Evolutionary conservation across 2,113 vertebrate species (phyloP), one percentile per base, ranked within the genome.

Genomic region (Pseudorasbora parva): DNA sequence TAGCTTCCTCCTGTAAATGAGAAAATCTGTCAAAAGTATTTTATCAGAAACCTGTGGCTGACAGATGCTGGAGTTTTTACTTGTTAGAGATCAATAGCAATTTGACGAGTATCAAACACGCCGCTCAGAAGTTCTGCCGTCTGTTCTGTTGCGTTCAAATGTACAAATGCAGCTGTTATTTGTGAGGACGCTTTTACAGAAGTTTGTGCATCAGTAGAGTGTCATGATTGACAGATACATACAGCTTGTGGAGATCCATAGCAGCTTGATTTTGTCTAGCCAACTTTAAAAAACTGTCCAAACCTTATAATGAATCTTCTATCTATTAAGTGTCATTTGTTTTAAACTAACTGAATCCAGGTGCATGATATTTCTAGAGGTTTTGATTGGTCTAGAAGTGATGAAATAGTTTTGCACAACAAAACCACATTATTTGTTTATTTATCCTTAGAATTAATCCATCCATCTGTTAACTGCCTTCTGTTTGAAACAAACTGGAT

Each of bases 51-150:
- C 64, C 17, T 41, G 33, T 41, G 64, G 64, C 64, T 68, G 64
- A 68, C 64, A 21, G 17, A 21, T 68, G 64, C 37, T 41, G 30
- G n/a, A 41, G 64, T 11, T 68, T 41, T 68, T 21, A 41, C 33
- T 68, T 68, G 64, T 68, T 37, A 41, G 64, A 68, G 64, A 68
- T 68, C 64, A 68, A 68, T 68, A 68, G 64, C 33, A 68, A 21
- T n/a, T 41, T 68, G 64, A 41, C n/a, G 33, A 68, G 64, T 68
- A 68, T 41, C 64, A 68, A 68, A 37, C 8, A 37, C 17, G 30
- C 0, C 1, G 4, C 56, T 23, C 3, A 1, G 56, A 59, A n/a
- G 21, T 57, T 23, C 56, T 57, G 56, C 15, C 4, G 17, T 37
- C 62, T 66, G 62, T 66, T 66, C 27, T 66, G 62, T 33, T 66